phyloP scores from a whole-genome alignment of 35 echinoderm and acorn worm species.

The Ophiothrix spiculata region DNA sequence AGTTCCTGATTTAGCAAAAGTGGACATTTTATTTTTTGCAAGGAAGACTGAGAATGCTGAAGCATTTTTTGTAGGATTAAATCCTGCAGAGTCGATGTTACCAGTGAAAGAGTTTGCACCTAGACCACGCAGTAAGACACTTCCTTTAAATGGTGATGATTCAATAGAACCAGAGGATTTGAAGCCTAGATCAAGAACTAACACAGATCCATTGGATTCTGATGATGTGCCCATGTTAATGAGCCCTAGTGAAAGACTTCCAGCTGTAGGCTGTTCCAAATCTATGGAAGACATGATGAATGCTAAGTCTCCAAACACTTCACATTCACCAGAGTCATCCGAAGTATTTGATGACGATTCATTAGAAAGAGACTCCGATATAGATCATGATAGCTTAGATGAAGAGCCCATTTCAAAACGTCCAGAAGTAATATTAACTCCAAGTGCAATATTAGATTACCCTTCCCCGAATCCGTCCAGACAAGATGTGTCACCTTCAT shows the following conservation, averaged over 20 bases:
- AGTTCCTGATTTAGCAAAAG: neutral
- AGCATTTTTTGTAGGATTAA: conserved; percentile 26
- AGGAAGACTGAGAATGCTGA: conserved; percentile 9
- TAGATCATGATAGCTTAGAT: neutral
- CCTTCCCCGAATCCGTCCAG: neutral
- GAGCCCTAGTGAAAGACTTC: conserved; percentile 21
- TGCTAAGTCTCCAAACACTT: neutral
- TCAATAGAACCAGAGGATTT: neutral
- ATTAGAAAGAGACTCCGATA: conserved; percentile 2
- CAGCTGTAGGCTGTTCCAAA: conserved; percentile 42
- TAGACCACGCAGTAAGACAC: neutral
- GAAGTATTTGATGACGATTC: neutral
- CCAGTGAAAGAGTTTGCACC: neutral
- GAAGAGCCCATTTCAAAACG: neutral
- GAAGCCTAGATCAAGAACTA: neutral
- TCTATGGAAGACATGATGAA: conserved; percentile 32
- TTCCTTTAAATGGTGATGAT: neutral
- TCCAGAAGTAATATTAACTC: neutral
- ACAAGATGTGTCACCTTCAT: neutral
- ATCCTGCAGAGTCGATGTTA: neutral
- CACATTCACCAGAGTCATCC: neutral
- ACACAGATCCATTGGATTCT: neutral
- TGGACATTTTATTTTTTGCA: neutral
- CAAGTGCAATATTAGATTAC: neutral
- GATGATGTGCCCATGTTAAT: neutral